Conservation (phyloP, 2,797 vertebrate species). For the Ctenopoma kingsleyae region DNA sequence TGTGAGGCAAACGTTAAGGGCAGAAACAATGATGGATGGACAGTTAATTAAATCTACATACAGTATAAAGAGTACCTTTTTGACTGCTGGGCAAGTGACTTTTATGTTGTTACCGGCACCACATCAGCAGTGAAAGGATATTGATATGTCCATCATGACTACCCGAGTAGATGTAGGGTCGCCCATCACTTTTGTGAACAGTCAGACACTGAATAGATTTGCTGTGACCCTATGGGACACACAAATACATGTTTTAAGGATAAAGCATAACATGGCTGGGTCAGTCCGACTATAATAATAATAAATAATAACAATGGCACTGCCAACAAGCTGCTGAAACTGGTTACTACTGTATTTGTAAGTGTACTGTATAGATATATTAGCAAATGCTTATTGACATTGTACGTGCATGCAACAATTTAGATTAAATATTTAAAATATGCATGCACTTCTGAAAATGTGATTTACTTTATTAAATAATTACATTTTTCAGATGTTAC, state of each 20-base stretch:
- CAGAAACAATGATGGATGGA: neutral
- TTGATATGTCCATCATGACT: conserved; percentile 98
- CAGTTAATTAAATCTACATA: neutral
- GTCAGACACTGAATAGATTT: conserved; percentile 97
- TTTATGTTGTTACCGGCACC: neutral
- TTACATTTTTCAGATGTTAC: no score
- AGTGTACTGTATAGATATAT: no score
- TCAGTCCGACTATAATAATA: no score
- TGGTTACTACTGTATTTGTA: no score
- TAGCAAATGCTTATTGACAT: no score
- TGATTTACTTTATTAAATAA: no score
- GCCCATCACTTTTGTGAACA: conserved; percentile 88
- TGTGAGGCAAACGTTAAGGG: conserved; percentile 88
- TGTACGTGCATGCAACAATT: no score
- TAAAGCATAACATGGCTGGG: neutral
- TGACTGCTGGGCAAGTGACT: neutral
- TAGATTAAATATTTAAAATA: no score
- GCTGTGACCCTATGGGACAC: conserved; percentile 90
- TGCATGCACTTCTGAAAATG: no score
- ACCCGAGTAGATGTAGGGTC: conserved; percentile 92
- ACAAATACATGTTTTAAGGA: conserved; percentile 19
- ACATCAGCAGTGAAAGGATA: conserved; percentile 88
- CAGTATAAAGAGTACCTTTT: neutral
- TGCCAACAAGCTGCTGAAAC: no score
- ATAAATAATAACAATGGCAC: no score